phyloP scores from a whole-genome alignment of 2,797 vertebrate species.

The Carduelis carduelis region DNA sequence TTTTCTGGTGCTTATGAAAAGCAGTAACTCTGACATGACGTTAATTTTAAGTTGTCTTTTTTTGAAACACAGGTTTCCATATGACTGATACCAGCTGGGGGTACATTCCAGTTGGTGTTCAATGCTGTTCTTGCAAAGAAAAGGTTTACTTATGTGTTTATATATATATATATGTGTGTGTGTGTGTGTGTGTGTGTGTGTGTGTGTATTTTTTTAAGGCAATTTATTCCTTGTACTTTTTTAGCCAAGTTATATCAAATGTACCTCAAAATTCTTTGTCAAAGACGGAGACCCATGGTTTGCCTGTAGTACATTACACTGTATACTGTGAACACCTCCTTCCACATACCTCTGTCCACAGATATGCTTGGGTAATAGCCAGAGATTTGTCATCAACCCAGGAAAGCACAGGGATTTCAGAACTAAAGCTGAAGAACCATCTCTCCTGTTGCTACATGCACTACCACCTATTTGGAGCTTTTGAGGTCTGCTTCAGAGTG shows the following conservation, averaged over 20 bases:
- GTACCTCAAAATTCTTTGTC: neutral
- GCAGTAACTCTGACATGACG: neutral
- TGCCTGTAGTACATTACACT: neutral
- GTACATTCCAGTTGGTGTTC: neutral
- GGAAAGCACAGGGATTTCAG: neutral
- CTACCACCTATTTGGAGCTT: neutral
- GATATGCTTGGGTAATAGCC: neutral
- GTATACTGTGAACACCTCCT: neutral
- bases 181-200: neutral
- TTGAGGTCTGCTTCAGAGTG: neutral
- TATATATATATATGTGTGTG: neutral
- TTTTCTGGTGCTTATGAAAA: slow-evolving; percentile 16
- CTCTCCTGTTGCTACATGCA: neutral
- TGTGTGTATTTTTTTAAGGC: neutral
- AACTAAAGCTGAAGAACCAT: neutral
- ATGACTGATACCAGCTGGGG: neutral
- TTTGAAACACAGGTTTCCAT: neutral
- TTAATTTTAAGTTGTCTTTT: neutral
- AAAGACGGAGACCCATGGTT: neutral
- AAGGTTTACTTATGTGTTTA: neutral
- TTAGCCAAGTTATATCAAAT: neutral
- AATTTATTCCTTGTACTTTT: neutral
- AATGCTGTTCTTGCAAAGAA: neutral
- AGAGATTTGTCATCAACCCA: neutral
- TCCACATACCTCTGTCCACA: neutral